These are phyloP conservation scores for Seriola dumerili DNA, from an alignment of 2,113 vertebrate species.

Conservation along the genomic window DNA sequence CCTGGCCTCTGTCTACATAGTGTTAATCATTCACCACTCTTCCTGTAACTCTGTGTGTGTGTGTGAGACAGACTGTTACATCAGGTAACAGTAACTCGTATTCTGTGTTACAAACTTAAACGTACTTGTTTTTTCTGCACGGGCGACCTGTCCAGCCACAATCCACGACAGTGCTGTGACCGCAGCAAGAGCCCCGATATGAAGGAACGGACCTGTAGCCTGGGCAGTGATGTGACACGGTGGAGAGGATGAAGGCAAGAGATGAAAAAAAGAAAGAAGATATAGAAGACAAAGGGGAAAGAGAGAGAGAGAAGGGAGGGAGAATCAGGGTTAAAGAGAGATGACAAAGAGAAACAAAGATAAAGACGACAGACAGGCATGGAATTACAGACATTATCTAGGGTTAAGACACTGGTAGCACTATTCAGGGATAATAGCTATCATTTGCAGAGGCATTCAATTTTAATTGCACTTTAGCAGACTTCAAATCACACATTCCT, in stretches of 20 bases:
- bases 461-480: slow-evolving; percentile 19
- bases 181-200: slow-evolving; percentile 91
- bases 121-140: slow-evolving; percentile 91
- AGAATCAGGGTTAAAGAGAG: neutral
- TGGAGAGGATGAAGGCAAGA: neutral
- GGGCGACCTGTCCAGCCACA: slow-evolving; percentile 92
- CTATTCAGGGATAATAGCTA: slow-evolving; percentile 52
- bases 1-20: slow-evolving; percentile 59
- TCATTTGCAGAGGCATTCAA: slow-evolving; percentile 46
- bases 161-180: slow-evolving; percentile 94
- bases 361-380: neutral
- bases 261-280: neutral
- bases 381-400: slow-evolving; percentile 50
- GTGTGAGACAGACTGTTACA: neutral
- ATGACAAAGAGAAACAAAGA: slow-evolving; percentile 26
- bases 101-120: slow-evolving; percentile 33
- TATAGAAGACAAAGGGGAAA: neutral
- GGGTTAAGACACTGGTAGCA: slow-evolving; percentile 23
- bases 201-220: slow-evolving; percentile 97
- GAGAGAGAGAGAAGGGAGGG: neutral
- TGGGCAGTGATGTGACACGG: slow-evolving; percentile 61
- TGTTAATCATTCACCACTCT: slow-evolving; percentile 72
- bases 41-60: slow-evolving; percentile 5
- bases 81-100: slow-evolving; percentile 1
- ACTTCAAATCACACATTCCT: slow-evolving; percentile 37